phyloP scores from a whole-genome alignment of 1,140 invertebrate genomes.

The Phthorimaea operculella region DNA sequence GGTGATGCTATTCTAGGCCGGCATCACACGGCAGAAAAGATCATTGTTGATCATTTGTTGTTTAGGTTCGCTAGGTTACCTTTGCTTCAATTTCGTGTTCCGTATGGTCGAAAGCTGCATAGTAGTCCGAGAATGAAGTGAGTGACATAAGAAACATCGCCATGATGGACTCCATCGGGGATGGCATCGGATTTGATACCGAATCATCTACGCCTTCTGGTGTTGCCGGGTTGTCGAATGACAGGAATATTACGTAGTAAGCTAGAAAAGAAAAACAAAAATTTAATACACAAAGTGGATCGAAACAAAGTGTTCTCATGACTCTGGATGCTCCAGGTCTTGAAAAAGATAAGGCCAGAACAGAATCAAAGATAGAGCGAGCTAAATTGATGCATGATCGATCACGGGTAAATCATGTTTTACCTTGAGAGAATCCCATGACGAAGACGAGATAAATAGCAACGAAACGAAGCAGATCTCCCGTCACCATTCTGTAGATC shows the following conservation, averaged over 20 bases:
- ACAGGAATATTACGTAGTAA: conserved; percentile 92
- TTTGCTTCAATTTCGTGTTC: conserved; percentile 90
- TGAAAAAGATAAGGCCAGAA: no score
- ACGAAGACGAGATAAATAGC: conserved; percentile 97
- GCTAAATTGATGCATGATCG: no score
- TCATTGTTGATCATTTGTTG: no score
- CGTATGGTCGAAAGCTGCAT: conserved; percentile 87
- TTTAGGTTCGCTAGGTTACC: conserved; percentile 59
- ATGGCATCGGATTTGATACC: conserved; percentile 85
- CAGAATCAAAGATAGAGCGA: no score
- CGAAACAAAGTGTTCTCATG: no score
- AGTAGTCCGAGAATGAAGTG: conserved; percentile 96
- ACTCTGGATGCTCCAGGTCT: no score
- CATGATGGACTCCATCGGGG: conserved; percentile 93
- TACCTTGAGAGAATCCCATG: conserved; percentile 97
- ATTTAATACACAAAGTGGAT: background rate
- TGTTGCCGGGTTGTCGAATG: conserved; percentile 82
- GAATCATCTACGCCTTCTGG: conserved; percentile 80
- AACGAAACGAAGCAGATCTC: conserved; percentile 94
- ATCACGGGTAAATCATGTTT: no score
- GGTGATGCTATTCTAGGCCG: no score
- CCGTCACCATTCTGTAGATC: conserved; percentile 98
- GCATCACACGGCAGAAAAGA: no score
- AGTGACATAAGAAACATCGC: conserved; percentile 98
- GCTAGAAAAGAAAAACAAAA: conserved; percentile 69